Evolutionary conservation across 37 sponge, comb jelly and placozoan genomes (phyloP).

Genomic region (Diacarnus erythraeanus): DNA sequence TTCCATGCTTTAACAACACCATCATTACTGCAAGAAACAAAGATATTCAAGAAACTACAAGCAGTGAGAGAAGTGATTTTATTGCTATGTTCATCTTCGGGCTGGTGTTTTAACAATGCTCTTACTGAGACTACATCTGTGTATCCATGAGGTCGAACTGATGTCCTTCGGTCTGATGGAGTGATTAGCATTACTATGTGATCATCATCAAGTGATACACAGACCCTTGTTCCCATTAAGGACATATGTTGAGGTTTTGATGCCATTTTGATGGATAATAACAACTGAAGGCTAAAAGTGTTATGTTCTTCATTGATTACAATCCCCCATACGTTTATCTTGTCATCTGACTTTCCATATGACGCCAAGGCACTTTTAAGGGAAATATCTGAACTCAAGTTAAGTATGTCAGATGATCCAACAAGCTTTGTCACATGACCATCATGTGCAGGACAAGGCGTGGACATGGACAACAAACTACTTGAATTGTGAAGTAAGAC

Average conservation of each 20-base stretch:
- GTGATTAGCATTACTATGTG: constrained; percentile 28
- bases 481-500: constrained; percentile 24
- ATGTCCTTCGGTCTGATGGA: background rate
- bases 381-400: too few species aligned
- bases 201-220: constrained; percentile 25
- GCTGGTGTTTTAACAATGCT: constrained; percentile 35
- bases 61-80: constrained; percentile 24
- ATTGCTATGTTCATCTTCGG: constrained; percentile 49
- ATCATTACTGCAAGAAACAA: constrained; percentile 47
- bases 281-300: background rate
- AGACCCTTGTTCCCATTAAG: constrained; percentile 18
- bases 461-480: constrained; percentile 21
- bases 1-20: constrained; percentile 70
- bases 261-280: constrained; percentile 15
- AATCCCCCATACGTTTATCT: constrained; percentile 48
- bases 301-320: background rate
- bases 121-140: background rate
- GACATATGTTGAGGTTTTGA: background rate
- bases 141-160: too few species aligned
- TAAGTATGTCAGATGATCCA: constrained; percentile 13
- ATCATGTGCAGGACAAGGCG: constrained; percentile 48
- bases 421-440: constrained; percentile 38
- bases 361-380: constrained; percentile 28
- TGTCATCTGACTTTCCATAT: constrained; percentile 28
- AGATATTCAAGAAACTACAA: constrained; percentile 17